Conservation (phyloP, 1,140 invertebrate species). For the Drepana arcuata region DNA sequence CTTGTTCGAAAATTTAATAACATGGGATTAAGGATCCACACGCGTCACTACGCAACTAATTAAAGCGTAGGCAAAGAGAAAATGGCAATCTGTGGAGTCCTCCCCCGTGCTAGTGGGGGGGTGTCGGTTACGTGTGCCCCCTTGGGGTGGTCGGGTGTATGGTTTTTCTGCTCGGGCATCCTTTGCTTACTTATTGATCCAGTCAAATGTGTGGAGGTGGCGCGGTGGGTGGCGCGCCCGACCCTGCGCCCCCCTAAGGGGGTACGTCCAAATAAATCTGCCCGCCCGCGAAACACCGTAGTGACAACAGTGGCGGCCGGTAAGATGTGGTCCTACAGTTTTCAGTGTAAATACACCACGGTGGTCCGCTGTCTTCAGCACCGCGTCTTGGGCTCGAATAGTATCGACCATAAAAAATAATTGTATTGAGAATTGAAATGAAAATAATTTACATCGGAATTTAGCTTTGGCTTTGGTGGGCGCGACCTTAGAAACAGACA, state of each 20-base stretch:
- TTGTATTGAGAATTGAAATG: too few species aligned
- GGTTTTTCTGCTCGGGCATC: conserved; percentile 74
- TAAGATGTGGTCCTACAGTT: conserved; percentile 64
- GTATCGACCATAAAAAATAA: too few species aligned
- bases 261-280: conserved; percentile 70
- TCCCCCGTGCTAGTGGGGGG: conserved; percentile 70
- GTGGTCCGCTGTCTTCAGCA: too few species aligned
- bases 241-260: conserved; percentile 48
- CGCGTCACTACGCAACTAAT: conserved; percentile 71
- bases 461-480: conserved; percentile 25
- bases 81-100: conserved; percentile 75
- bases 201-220: conserved; percentile 72
- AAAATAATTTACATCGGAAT: conserved; percentile 51
- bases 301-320: conserved; percentile 62
- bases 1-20: conserved; percentile 52
- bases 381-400: too few species aligned
- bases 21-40: conserved; percentile 61
- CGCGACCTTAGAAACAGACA: conserved; percentile 60
- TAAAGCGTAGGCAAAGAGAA: conserved; percentile 72
- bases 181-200: conserved; percentile 74
- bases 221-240: conserved; percentile 62
- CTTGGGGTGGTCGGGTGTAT: conserved; percentile 69
- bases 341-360: too few species aligned
- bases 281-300: conserved; percentile 69
- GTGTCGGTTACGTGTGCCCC: conserved; percentile 68